These are phyloP conservation scores for Rhinopomastus cyanomelas DNA, from an alignment of 2,113 vertebrate genomes.

Conservation along the genomic window DNA sequence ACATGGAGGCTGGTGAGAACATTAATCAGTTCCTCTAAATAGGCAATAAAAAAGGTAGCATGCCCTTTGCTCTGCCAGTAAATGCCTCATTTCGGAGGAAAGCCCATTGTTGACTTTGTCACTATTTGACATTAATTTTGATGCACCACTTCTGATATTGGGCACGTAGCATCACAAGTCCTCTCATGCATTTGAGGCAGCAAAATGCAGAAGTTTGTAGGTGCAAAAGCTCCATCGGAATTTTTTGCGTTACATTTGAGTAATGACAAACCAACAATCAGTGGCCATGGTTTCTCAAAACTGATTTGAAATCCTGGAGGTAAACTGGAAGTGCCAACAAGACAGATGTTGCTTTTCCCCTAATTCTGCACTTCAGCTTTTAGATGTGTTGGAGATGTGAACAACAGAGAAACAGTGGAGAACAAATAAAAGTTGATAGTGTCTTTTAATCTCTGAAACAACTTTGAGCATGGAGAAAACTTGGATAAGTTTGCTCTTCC, in stretches of 20 bases:
- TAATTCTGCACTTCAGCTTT: background rate
- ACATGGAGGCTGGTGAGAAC: background rate
- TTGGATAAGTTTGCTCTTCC: background rate
- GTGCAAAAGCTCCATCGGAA: background rate
- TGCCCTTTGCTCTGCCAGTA: slow-evolving; percentile 37
- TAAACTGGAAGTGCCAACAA: background rate
- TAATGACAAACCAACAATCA: background rate
- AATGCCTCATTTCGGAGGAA: slow-evolving; percentile 34
- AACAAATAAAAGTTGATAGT: background rate
- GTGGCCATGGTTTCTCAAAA: background rate
- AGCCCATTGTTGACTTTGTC: slow-evolving; percentile 9
- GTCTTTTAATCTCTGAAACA: background rate
- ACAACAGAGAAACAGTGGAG: background rate
- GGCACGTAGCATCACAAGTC: rapidly evolving
- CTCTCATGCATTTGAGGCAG: background rate
- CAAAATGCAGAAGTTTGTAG: background rate
- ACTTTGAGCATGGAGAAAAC: background rate
- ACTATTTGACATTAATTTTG: background rate
- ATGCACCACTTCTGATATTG: background rate
- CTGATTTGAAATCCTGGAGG: background rate
- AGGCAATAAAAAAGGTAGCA: background rate
- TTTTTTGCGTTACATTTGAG: background rate
- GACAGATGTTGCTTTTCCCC: background rate
- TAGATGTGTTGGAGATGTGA: background rate
- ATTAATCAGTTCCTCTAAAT: background rate